Percentiles rank a stretch among this genome's conserved stretches.
Conservation (phyloP, 2,888 invertebrate genomes). For the Thelaira solivaga region DNA sequence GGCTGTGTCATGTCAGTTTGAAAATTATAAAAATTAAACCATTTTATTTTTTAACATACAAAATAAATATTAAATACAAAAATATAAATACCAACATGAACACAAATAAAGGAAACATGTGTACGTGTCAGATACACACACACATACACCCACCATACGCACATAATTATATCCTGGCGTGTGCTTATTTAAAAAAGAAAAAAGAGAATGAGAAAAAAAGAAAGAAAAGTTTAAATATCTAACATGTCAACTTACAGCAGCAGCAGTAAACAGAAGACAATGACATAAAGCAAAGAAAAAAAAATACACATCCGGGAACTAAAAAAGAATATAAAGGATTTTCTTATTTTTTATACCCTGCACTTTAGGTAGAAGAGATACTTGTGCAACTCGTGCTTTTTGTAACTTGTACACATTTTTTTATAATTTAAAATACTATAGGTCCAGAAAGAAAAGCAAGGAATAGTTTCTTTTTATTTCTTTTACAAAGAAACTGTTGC, state of each 20-base stretch:
- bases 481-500: no score
- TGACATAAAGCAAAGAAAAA: constrained; percentile 39
- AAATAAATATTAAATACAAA: background rate
- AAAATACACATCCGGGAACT: constrained; percentile 6
- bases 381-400: no score
- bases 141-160: background rate
- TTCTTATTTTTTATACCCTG: no score
- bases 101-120: background rate
- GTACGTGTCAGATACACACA: background rate
- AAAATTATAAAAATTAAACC: background rate
- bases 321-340: no score
- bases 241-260: constrained; percentile 36
- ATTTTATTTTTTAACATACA: background rate
- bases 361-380: no score
- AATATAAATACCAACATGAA: background rate
- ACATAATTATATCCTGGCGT: background rate
- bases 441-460: no score
- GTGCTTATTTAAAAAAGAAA: constrained; percentile 9
- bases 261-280: constrained; percentile 47
- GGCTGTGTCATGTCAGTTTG: background rate
- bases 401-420: no score
- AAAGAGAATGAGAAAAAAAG: no score
- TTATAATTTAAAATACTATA: no score
- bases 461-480: no score
- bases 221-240: constrained; percentile 45